These are phyloP conservation scores for Syngnathoides biaculeatus DNA, from an alignment of 2,113 vertebrate species.

Conservation along the genomic window DNA sequence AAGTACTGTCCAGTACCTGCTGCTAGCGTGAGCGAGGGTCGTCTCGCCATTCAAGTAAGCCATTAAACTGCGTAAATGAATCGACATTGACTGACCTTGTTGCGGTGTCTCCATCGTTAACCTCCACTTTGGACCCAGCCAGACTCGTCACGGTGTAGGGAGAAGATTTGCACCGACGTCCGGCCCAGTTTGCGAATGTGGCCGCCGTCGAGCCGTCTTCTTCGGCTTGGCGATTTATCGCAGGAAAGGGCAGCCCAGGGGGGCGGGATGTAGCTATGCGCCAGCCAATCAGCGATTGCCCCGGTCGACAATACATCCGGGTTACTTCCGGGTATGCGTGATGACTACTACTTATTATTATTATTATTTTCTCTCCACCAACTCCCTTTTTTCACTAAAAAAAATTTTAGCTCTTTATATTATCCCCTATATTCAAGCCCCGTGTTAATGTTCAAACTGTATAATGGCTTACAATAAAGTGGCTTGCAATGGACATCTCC, in stretches of 20 bases:
- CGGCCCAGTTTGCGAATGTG: conserved; percentile 20
- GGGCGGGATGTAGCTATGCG: conserved; percentile 45
- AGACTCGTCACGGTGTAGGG: not conserved
- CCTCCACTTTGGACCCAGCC: conserved; percentile 20
- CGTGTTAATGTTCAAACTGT: too few species aligned
- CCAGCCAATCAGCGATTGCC: conserved; percentile 28
- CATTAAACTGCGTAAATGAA: not conserved
- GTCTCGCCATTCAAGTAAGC: not conserved
- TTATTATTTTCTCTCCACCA: too few species aligned
- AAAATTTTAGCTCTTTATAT: not conserved
- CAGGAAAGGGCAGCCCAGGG: conserved; percentile 21
- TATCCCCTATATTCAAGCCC: too few species aligned
- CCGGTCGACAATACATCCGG: not conserved
- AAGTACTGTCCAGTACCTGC: not conserved
- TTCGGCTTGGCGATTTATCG: conserved; percentile 39
- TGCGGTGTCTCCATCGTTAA: conserved; percentile 69
- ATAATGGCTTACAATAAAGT: too few species aligned
- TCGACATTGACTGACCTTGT: conserved; percentile 62
- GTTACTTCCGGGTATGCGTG: conserved; percentile 1
- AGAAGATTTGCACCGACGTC: conserved; percentile 17
- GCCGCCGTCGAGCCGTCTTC: not conserved
- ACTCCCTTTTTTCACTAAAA: not conserved
- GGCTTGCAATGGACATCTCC: not conserved
- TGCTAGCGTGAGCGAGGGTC: not conserved
- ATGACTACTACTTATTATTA: too few species aligned